phyloP scores from a whole-genome alignment of 2,888 invertebrate species.

The Drosophila fungiperda region DNA sequence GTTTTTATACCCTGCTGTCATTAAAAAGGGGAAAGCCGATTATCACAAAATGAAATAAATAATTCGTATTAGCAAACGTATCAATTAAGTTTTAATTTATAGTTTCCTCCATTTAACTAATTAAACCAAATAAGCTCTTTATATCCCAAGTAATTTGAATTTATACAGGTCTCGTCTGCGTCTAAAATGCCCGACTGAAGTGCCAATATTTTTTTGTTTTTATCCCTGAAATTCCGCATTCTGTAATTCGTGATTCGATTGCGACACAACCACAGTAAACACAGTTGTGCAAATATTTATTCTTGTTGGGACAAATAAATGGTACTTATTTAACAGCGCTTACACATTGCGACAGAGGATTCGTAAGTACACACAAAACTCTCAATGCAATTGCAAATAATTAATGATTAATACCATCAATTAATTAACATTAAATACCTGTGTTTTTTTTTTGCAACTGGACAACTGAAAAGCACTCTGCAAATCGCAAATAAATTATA shows the following conservation, averaged over 20 bases:
- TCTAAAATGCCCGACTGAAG: background rate
- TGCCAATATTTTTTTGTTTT: conserved; percentile 7
- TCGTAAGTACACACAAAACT: conserved; percentile 24
- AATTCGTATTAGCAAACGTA: background rate
- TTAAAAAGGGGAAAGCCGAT: background rate
- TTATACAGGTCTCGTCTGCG: background rate
- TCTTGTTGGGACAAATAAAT: conserved; percentile 44
- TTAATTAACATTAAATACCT: conserved; percentile 48
- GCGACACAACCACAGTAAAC: conserved; percentile 60
- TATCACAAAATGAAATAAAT: background rate
- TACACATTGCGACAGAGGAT: conserved; percentile 16
- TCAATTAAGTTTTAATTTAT: background rate
- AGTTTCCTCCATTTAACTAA: background rate
- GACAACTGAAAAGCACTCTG: conserved; percentile 9
- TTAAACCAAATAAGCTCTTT: background rate
- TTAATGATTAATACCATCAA: conserved; percentile 63
- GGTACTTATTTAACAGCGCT: conserved; percentile 38
- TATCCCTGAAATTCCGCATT: conserved; percentile 21
- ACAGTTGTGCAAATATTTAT: conserved; percentile 67
- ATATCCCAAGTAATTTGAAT: background rate
- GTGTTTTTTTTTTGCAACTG: conserved; percentile 1
- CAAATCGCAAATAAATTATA: background rate
- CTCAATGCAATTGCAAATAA: conserved; percentile 48
- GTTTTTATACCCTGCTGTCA: conserved; percentile 7
- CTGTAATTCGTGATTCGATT: conserved; percentile 36